A percentile compares a stretch with the other conserved stretches of the same genome.
Conservation (phyloP, 1,140 invertebrate species). For the Drosophila melanogaster region Release_6_plus_ISO1_MT NT_037436.4:18586501-18587000, state of each 20-base stretch:
- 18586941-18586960: constrained; percentile 63
- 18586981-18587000: constrained; percentile 49
- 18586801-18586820: constrained; percentile 37
- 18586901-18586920: not conserved
- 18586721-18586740: constrained; percentile 70
- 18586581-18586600: too few species aligned
- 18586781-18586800: constrained; percentile 4
- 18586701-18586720: constrained; percentile 68
- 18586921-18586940: constrained; percentile 40
- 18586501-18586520: constrained; percentile 1
- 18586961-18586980: constrained; percentile 45
- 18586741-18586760: constrained; percentile 42
- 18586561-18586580: constrained; percentile 28
- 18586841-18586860: constrained; percentile 25
- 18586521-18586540: constrained; percentile 52
- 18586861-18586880: constrained; percentile 16
- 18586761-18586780: not conserved
- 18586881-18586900: constrained; percentile 25
- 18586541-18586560: constrained; percentile 26
- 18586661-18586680: constrained; percentile 43
- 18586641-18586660: constrained; percentile 63
- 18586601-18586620: not conserved
- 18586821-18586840: constrained; percentile 33
- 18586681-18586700: constrained; percentile 50
- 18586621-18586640: constrained; percentile 20